A percentile compares a stretch with the other conserved stretches of the same genome.
Conservation (phyloP, 2,888 invertebrate genomes). For the Machimus atricapillus region DNA sequence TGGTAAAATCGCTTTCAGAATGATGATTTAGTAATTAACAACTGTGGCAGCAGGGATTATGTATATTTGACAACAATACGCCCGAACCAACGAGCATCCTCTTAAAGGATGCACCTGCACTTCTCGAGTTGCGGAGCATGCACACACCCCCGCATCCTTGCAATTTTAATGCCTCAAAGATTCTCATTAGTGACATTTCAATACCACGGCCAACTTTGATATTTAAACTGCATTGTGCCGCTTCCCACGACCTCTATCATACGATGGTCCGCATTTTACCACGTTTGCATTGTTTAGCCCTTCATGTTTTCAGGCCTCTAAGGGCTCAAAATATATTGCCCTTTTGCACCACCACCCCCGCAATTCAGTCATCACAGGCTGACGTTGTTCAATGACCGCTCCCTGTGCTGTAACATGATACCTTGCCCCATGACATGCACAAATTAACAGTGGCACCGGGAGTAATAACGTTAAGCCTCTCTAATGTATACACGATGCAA, state of each 20-base stretch:
- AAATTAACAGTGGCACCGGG: neutral
- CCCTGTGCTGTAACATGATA: neutral
- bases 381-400: neutral
- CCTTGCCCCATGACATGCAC: neutral
- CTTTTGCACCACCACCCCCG: neutral
- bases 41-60: neutral
- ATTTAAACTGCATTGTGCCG: neutral
- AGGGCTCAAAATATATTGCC: neutral
- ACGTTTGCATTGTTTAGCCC: neutral
- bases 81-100: neutral
- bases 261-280: neutral
- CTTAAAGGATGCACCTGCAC: neutral
- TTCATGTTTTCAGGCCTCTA: neutral
- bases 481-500: neutral
- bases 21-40: slow-evolving; percentile 6
- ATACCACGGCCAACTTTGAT: neutral
- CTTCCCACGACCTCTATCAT: neutral
- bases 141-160: neutral
- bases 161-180: neutral
- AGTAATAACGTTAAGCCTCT: neutral
- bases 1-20: neutral
- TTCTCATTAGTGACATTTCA: neutral
- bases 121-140: neutral
- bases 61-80: neutral
- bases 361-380: neutral